Conservation (phyloP, 2,797 vertebrate genomes). For the Myoxocephalus aenaeus region DNA sequence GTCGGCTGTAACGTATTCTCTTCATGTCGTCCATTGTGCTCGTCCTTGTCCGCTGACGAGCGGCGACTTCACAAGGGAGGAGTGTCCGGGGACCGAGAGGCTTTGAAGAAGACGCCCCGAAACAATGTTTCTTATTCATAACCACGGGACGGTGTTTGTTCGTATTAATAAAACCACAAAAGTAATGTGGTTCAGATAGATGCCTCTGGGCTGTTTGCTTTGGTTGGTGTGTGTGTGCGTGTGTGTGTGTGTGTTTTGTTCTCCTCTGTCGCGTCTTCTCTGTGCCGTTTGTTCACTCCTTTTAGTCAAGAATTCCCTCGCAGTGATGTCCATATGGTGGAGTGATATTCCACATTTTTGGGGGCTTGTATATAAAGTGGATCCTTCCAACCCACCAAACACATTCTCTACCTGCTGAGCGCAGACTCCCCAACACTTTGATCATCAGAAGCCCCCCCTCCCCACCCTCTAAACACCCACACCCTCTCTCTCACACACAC, state of each 20-base stretch:
- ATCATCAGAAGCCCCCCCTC: conserved; percentile 40
- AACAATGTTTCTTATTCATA: conserved; percentile 54
- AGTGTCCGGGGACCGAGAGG: conserved; percentile 36
- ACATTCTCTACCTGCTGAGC: conserved; percentile 64
- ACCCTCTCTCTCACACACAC: conserved; percentile 16
- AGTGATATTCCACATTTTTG: conserved; percentile 56
- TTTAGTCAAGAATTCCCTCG: conserved; percentile 37
- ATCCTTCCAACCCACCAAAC: conserved; percentile 58
- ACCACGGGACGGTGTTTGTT: conserved; percentile 58
- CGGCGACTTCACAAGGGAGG: conserved; percentile 22
- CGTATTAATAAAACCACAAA: conserved; percentile 62
- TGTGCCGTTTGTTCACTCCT: background rate
- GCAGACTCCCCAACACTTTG: conserved; percentile 67
- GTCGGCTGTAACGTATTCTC: conserved; percentile 42
- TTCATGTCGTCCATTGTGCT: conserved; percentile 27
- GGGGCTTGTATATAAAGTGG: conserved; percentile 51
- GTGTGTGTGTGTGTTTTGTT: background rate
- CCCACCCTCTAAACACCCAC: background rate
- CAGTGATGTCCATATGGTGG: conserved; percentile 62
- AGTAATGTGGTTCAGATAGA: conserved; percentile 38
- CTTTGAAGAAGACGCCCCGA: conserved; percentile 48
- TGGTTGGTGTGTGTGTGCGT: conserved; percentile 17
- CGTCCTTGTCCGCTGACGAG: conserved; percentile 45
- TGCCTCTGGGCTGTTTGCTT: conserved; percentile 67
- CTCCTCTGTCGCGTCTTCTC: conserved; percentile 15